These are phyloP conservation scores for Cyclargus thomasi DNA, from an alignment of 1,140 invertebrate species.

Conservation along the genomic window DNA sequence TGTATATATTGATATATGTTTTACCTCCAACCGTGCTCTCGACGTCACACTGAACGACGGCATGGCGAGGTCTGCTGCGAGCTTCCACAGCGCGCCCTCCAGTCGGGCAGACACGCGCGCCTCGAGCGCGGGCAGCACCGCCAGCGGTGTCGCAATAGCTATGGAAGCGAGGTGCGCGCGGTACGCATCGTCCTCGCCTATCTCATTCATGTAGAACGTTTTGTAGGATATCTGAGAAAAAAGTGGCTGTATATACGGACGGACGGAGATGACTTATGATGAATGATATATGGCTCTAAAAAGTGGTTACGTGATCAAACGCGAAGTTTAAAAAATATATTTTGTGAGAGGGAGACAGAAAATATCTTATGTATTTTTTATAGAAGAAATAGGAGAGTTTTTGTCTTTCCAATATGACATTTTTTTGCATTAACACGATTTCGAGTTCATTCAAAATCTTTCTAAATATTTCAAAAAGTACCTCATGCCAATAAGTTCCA, in stretches of 20 bases:
- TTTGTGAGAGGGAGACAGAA: no score
- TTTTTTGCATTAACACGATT: no score
- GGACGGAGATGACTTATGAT: no score
- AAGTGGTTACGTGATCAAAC: no score
- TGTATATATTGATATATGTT: no score
- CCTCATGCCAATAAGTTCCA: constrained; percentile 74
- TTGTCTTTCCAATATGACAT: no score
- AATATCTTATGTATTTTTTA: no score
- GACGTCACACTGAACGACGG: constrained; percentile 62
- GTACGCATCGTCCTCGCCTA: constrained; percentile 62
- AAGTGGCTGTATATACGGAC: no score
- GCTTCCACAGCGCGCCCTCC: constrained; percentile 60
- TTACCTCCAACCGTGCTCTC: constrained; percentile 59
- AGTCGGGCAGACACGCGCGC: constrained; percentile 48
- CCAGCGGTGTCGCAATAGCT: constrained; percentile 53
- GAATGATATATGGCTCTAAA: no score
- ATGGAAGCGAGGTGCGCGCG: constrained; percentile 51
- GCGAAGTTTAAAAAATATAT: no score
- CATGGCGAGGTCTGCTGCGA: constrained; percentile 61
- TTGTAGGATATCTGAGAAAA: constrained; percentile 57
- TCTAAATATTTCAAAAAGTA: constrained; percentile 38
- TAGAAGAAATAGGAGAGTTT: no score
- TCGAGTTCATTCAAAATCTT: no score
- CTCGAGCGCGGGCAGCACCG: constrained; percentile 55
- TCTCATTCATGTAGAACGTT: constrained; percentile 58